Base-by-base conservation (phyloP, 2,888 invertebrate genomes). In the Palloptera scutellata region DNA sequence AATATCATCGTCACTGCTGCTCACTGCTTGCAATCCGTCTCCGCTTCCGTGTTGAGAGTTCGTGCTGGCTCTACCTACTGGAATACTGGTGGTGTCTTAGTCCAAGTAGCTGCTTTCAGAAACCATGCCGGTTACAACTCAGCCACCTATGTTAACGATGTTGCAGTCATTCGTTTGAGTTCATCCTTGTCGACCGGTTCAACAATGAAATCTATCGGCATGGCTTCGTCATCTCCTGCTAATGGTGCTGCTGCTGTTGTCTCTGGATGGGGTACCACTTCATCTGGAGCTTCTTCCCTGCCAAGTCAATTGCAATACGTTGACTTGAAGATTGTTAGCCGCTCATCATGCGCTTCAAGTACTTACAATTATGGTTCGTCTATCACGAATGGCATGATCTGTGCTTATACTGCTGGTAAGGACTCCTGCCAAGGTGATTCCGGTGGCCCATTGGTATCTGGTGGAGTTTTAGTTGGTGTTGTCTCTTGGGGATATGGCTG, bases 1-100 rank as follows among this genome's bases (percentile, higher is more conserved):
- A 86, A 87, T 55, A 69, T 76, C 52, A 84, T 88, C 1, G 70
- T 89, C 9, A 89, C 89, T 1, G 89, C 89, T 45, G 89, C 89
- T n/a, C 89, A 90, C 76, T 90, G 89, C 74, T 84, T 80, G 72
- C 77, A 86, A 53, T 61, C 52, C 40, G 74, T 75, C 12, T 71
- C 77, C 4, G 69, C 77, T 15, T 75, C 76, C 13, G 0, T 9
- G 12, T 66, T 81, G 57, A 66, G 70, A 61, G 75, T 89, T 4
- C 86, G 89, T 1, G 88, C 86, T 8, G 89, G 89, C 0, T 88
- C 88, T 4, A 84, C 86, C 0, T 85, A 82, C 58, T 85, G 80
- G 71, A 78, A 5, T 68, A 73, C 72, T 8, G 81, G 80, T 55
- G 81, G 81, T 11, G n/a, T 10, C 17, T 10, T 66, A 12, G 12